Conservation (phyloP, 30 jellyfish, hydroid and myxozoan species). For the Cassiopea andromeda region DNA sequence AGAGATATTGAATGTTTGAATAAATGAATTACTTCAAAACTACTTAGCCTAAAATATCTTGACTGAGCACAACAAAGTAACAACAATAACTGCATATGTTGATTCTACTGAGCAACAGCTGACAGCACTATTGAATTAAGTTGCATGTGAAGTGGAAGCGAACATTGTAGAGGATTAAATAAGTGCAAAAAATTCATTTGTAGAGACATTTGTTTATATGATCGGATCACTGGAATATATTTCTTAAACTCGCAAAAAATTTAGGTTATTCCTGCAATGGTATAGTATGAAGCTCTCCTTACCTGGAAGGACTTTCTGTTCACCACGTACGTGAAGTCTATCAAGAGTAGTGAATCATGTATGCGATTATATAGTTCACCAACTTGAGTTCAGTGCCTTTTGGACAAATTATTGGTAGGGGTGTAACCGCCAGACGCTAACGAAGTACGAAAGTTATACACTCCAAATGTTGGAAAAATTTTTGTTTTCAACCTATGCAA, state of each 20-base stretch:
- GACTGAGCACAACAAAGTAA: too few species aligned
- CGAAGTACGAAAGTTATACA: background rate
- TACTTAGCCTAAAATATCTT: too few species aligned
- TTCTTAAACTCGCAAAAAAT: background rate
- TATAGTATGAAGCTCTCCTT: background rate
- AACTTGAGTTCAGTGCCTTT: background rate
- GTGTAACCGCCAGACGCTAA: background rate
- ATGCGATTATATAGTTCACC: background rate
- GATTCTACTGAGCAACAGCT: too few species aligned
- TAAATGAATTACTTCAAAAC: background rate
- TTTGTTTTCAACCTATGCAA: conserved; percentile 75
- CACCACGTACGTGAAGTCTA: background rate
- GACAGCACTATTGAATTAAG: too few species aligned
- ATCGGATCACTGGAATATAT: background rate
- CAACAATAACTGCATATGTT: too few species aligned
- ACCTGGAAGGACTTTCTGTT: background rate
- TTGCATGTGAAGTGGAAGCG: background rate
- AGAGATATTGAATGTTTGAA: background rate
- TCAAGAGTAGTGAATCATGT: background rate
- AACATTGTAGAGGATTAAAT: background rate
- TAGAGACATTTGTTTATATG: too few species aligned
- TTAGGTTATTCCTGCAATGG: background rate
- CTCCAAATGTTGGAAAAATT: conserved; percentile 57
- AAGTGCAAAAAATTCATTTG: background rate
- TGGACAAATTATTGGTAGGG: background rate